Percentiles rank a stretch among this genome's conserved stretches.
Conservation (phyloP, 2,888 invertebrate species). For the Dynastes hyllus region DNA sequence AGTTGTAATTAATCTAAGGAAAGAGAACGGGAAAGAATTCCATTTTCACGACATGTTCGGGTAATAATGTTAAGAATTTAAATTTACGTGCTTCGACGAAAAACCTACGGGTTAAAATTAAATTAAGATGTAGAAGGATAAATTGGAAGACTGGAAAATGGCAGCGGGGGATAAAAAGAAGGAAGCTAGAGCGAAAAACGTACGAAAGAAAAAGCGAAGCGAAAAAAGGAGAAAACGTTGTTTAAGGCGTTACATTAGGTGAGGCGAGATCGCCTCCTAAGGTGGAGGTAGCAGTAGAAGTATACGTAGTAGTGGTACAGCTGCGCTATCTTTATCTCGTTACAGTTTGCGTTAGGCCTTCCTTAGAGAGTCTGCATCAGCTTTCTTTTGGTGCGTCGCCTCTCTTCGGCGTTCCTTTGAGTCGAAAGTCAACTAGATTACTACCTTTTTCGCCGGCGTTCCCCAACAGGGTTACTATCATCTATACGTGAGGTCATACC, state of each 20-base stretch:
- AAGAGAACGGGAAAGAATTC: constrained; percentile 14
- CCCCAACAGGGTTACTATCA: constrained; percentile 53
- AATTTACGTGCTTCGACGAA: constrained; percentile 38
- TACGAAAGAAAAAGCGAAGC: constrained; percentile 6
- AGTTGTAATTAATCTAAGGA: constrained; percentile 30
- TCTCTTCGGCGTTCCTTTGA: constrained; percentile 47
- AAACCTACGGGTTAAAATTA: constrained; percentile 41
- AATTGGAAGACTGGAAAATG: constrained; percentile 22
- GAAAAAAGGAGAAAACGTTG: constrained; percentile 17
- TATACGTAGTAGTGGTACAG: constrained; percentile 19
- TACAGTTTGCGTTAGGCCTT: constrained; percentile 52
- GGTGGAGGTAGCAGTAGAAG: not conserved
- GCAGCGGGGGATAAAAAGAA: not conserved
- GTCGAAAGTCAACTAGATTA: constrained; percentile 55
- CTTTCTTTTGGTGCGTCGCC: constrained; percentile 51
- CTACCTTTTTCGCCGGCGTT: constrained; percentile 43
- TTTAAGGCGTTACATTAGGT: constrained; percentile 39
- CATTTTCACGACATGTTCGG: constrained; percentile 42
- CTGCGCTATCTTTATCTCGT: constrained; percentile 53
- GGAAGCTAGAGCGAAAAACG: not conserved
- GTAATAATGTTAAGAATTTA: constrained; percentile 45
- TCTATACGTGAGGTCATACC: constrained; percentile 52
- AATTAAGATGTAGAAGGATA: constrained; percentile 44
- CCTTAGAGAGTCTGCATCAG: constrained; percentile 51
- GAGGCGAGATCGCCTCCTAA: constrained; percentile 25